Evolutionary conservation across 2,113 vertebrate species (phyloP).

Genomic region (Eptesicus fuscus): DNA sequence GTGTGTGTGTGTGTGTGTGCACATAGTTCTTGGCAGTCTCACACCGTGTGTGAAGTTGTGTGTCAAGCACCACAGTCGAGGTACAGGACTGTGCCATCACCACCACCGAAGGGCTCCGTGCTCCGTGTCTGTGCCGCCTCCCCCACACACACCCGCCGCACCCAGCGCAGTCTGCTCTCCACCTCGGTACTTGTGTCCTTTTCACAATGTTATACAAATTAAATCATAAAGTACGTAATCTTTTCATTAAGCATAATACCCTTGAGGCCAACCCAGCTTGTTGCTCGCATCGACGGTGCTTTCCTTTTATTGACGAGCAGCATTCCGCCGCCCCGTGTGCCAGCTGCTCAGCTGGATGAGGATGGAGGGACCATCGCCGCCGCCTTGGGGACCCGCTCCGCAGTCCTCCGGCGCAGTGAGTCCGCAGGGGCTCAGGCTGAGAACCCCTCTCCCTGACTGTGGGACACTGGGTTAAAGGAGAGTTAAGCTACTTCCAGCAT

Average conservation of each 20-base stretch:
- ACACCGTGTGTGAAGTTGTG: neutral
- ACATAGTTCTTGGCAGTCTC: neutral
- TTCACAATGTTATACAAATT: neutral
- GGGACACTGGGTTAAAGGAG: neutral
- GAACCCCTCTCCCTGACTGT: neutral
- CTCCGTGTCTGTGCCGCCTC: neutral
- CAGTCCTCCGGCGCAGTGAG: neutral
- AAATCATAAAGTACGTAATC: neutral
- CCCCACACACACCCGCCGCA: neutral
- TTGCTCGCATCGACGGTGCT: neutral
- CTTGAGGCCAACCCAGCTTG: neutral
- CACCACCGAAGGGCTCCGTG: neutral
- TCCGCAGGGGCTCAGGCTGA: neutral
- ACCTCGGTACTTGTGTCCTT: neutral
- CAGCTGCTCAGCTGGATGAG: neutral
- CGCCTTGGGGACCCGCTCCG: neutral
- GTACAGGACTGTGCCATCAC: neutral
- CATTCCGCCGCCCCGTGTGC: neutral
- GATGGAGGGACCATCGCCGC: neutral
- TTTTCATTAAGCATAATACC: neutral
- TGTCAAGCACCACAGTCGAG: neutral
- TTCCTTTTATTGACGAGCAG: neutral
- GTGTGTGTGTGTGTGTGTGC: neutral
- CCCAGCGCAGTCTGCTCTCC: neutral
- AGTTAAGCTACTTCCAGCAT: neutral